Percentiles rank a stretch among this genome's conserved stretches.
Evolutionary conservation across 2,113 vertebrate genomes (phyloP).

Genomic region (Salvelinus alpinus): DNA sequence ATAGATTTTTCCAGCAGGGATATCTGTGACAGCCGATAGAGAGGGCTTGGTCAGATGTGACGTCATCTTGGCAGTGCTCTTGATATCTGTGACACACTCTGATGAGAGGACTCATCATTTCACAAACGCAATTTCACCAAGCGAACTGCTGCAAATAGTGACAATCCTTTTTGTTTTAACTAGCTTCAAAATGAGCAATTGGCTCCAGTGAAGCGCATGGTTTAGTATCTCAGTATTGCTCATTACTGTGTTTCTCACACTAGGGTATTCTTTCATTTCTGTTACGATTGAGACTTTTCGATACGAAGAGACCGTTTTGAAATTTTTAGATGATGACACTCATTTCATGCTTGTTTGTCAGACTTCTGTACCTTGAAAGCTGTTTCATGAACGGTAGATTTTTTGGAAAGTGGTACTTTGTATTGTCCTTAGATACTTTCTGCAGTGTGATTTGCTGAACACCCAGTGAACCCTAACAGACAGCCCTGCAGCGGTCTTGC

Average conservation of each 20-base stretch:
- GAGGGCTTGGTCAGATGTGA: slow-evolving; percentile 35
- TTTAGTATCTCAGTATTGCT: neutral
- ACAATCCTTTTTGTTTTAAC: neutral
- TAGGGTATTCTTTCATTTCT: neutral
- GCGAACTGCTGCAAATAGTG: neutral
- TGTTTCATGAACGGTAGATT: neutral
- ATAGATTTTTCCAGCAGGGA: slow-evolving; percentile 26
- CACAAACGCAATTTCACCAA: slow-evolving; percentile 3
- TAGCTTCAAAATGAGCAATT: neutral
- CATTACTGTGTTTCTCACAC: neutral
- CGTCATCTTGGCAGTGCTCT: slow-evolving; percentile 33
- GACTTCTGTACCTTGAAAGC: neutral
- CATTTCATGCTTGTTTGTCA: neutral
- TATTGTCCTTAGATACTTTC: neutral
- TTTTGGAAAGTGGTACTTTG: neutral
- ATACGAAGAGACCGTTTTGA: neutral
- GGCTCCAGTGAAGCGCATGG: neutral
- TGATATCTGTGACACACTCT: slow-evolving; percentile 29
- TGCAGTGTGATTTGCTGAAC: neutral
- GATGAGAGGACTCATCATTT: slow-evolving; percentile 16
- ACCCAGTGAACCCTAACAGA: too few relatives aligned
- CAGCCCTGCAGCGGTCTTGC: neutral
- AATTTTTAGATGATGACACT: neutral
- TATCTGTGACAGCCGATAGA: slow-evolving; percentile 30
- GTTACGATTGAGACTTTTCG: neutral